Evolutionary conservation across 2,888 invertebrate genomes (phyloP).

Genomic region (Timandra comae): DNA sequence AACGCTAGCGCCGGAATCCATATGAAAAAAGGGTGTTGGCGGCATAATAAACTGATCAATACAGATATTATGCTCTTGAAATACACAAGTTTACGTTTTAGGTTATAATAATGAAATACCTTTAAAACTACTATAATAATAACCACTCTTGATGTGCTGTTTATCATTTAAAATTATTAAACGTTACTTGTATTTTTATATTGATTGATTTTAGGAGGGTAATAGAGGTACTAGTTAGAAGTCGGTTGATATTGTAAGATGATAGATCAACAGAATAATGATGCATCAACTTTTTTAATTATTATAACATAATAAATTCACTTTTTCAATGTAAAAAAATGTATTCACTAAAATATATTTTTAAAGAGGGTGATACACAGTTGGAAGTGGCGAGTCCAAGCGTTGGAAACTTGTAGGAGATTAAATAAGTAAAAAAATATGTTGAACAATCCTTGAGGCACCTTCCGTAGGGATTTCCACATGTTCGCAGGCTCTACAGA

Average conservation of each 20-base stretch:
- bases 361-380: constrained; percentile 36
- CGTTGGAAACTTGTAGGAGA: constrained; percentile 39
- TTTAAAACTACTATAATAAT: no score
- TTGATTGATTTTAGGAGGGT: no score
- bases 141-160: no score
- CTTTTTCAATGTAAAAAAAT: constrained; percentile 29
- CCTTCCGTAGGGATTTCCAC: constrained; percentile 30
- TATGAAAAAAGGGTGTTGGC: no score
- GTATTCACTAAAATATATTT: constrained; percentile 35
- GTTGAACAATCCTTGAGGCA: constrained; percentile 32
- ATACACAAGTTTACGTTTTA: no score
- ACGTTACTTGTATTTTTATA: no score
- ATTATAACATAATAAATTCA: constrained; percentile 27
- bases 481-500: constrained; percentile 28
- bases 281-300: neutral
- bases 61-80: no score
- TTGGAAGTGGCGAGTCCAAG: constrained; percentile 35
- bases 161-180: no score
- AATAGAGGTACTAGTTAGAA: no score
- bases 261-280: neutral
- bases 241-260: constrained; percentile 1
- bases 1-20: no score
- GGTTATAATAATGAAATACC: no score
- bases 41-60: no score
- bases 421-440: constrained; percentile 35